Base-by-base conservation (phyloP, 2,888 invertebrate genomes). In the Drosophila algonquin region DNA sequence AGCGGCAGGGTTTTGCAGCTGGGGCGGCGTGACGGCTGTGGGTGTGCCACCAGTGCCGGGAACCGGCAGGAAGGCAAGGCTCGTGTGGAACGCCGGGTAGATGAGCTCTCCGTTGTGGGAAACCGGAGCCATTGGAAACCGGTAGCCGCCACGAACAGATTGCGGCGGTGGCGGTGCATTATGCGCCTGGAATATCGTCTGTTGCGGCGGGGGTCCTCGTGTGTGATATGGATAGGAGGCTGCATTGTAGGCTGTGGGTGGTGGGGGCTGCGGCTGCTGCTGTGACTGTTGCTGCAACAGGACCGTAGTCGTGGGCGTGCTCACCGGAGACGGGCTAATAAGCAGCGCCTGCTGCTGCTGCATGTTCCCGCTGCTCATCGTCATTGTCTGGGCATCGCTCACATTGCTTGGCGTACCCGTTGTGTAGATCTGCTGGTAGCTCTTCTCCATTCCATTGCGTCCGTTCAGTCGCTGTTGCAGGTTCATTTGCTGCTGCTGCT, bases 101-200 rank as follows among this genome's bases (percentile, higher is more conserved):
- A 94, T 90, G 72, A 94, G 90, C 67, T 94, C 94, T 68, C 93
- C 94, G 77, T 94, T 94, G 72, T 93, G 93, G 74, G 93, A 93
- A 40, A 40, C 40, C 9, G 87, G 76, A 69, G 93, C 93, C 80
- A 91, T 90, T 83, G 90, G 92, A 90, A 91, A 93, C 53, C 91
- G 90, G 80, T 89, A 91, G 40, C 80, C 75, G 46, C 69, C 76
- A 68, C 88, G 72, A 73, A 82, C 51, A 16, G 88, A 56, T 47
- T 87, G 90, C 35, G 89, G 90, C 24, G 90, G 90, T 44, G 88
- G 81, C 57, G 90, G 87, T 35, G 83, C 76, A 77, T 88, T 90
- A 64, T 91, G 91, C 27, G 90, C 67, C 54, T 90, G 77, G 63
- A 92, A 78, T 57, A 91, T 76, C 46, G 90, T 58, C 80, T 89